These are phyloP conservation scores for Columba janthina DNA, from an alignment of 2,113 vertebrate genomes.

Conservation along the genomic window DNA sequence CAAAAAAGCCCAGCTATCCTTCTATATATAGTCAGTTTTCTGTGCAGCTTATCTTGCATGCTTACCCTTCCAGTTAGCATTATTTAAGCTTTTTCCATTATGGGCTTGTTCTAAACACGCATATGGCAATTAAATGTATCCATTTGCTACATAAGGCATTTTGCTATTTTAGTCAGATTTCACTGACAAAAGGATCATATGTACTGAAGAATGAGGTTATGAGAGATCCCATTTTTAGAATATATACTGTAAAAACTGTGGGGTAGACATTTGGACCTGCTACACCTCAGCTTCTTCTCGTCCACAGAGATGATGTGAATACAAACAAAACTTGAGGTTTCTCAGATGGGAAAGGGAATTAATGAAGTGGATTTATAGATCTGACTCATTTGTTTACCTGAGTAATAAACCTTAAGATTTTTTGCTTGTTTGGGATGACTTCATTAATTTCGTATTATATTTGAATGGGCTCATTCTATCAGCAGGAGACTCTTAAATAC, in stretches of 20 bases:
- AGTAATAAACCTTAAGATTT: background rate
- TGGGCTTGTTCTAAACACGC: background rate
- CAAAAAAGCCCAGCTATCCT: background rate
- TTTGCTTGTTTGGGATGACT: background rate
- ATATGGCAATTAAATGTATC: background rate
- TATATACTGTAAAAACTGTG: background rate
- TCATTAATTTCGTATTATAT: background rate
- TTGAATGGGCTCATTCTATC: background rate
- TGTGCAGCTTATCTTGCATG: background rate
- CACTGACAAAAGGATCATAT: background rate
- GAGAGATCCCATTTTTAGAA: background rate
- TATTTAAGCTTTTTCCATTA: background rate
- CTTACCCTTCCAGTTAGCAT: background rate
- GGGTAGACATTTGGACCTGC: background rate
- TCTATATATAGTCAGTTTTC: background rate
- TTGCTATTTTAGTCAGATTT: background rate
- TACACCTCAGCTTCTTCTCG: background rate
- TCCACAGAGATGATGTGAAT: background rate
- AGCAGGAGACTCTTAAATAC: background rate
- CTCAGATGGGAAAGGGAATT: background rate
- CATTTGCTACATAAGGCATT: background rate
- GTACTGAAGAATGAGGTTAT: background rate
- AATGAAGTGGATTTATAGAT: background rate
- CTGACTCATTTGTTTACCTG: background rate
- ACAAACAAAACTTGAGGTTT: background rate